Conservation (phyloP, 2,888 invertebrate genomes). For the Scaptomyza flava region DNA sequence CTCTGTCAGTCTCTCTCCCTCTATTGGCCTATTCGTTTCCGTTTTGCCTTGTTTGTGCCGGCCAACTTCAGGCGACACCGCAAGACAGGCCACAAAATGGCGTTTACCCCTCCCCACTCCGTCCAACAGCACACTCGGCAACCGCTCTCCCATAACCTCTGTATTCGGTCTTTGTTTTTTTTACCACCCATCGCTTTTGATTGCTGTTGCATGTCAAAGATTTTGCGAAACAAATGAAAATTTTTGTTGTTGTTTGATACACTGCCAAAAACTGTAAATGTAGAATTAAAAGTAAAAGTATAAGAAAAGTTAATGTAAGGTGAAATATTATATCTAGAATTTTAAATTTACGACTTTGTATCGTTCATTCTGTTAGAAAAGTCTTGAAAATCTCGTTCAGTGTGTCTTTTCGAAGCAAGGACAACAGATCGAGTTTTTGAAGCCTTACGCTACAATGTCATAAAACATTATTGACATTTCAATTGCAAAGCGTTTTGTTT, state of each 20-base stretch:
- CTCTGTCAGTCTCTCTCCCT: constrained; percentile 12
- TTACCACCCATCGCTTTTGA: constrained; percentile 53
- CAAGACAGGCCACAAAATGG: constrained; percentile 73
- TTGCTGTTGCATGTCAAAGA: constrained; percentile 77
- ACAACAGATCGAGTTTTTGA: constrained; percentile 42
- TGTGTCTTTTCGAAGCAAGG: constrained; percentile 4
- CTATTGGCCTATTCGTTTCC: constrained; percentile 18
- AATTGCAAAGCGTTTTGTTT: constrained; percentile 66
- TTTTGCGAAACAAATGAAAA: constrained; percentile 71
- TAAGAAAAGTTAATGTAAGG: too few relatives aligned
- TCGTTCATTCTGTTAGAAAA: too few relatives aligned
- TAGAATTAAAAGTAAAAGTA: neutral
- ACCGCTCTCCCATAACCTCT: constrained; percentile 7
- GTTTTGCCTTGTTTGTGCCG: constrained; percentile 44
- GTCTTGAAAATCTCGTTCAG: constrained; percentile 11
- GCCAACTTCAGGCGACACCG: constrained; percentile 73
- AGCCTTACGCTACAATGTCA: constrained; percentile 51
- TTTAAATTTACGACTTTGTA: too few relatives aligned
- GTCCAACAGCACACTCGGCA: neutral
- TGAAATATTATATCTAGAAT: too few relatives aligned
- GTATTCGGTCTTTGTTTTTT: neutral
- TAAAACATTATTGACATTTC: constrained; percentile 80
- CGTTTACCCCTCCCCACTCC: constrained; percentile 15
- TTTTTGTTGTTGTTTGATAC: constrained; percentile 46
- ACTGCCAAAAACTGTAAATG: constrained; percentile 14